Evolutionary conservation across 2,797 vertebrate species (phyloP), one percentile per base, ranked within the genome.

Genomic region (Enteromius anoplus): DNA sequence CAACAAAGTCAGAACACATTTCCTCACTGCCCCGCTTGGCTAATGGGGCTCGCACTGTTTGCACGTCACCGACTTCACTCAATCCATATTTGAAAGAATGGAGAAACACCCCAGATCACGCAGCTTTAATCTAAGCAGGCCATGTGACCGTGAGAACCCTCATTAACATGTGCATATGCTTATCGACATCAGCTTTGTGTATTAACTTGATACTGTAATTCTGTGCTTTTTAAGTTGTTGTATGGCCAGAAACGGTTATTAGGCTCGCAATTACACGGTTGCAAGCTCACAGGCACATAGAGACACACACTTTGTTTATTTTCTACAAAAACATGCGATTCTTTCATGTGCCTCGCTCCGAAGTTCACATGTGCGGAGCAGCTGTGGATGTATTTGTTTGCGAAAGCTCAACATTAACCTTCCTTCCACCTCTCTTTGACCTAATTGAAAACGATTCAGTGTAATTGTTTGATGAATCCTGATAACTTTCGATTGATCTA

Each of bases 321-420:
- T 81, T 78, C 76, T 80, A 65, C 10, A 45, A 87, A 88, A 93
- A 87, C 84, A 94, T 93, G 94, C 93, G 91, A 95, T 93, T 94
- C 93, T 93, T 94, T 92, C 89, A 89, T 91, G 87, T 87, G 88
- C 91, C 88, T 89, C 83, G 73, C 86, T 88, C 86, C 84, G 80
- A 88, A 88, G 90, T 89, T 89, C 90, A 93, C 93, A 95, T 95
- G 91, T 95, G 94, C 86, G 86, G 84, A 69, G 83, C 93, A 95
- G 91, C 93, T 95, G 94, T 87, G 82, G 68, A 69, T 71, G 80
- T 85, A 78, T 84, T 75, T 87, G 81, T 87, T 84, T 83, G 77
- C 62, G 37, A 88, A 72, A 87, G 81, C 82, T 84, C 80, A 82
- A 82, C 86, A 78, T 78, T 88, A 85, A 80, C 82, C 82, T 86